Conservation (phyloP, 2,888 invertebrate genomes). For the Nematopogon swammerdamellus region DNA sequence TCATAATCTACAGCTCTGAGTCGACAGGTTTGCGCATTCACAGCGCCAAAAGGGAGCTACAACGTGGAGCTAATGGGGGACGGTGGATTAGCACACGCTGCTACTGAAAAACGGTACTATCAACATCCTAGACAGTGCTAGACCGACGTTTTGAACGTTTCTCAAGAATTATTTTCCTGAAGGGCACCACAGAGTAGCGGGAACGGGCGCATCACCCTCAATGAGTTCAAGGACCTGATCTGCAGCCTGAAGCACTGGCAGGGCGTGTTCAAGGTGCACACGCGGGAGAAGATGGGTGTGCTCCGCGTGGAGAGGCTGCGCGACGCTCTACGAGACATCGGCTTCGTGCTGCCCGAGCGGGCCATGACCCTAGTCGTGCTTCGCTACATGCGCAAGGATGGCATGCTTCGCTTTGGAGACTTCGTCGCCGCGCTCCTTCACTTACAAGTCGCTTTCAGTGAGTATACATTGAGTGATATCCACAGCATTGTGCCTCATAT, state of each 20-base stretch:
- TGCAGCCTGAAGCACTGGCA: slow-evolving; percentile 91
- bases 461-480: slow-evolving; percentile 21
- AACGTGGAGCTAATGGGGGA: too few relatives aligned
- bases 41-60: too few relatives aligned
- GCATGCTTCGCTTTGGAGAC: slow-evolving; percentile 86
- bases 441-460: slow-evolving; percentile 85
- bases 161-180: slow-evolving; percentile 16
- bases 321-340: slow-evolving; percentile 82
- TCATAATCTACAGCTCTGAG: too few relatives aligned
- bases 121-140: too few relatives aligned
- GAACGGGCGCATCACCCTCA: slow-evolving; percentile 76
- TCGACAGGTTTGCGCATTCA: too few relatives aligned
- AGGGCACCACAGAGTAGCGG: slow-evolving; percentile 58
- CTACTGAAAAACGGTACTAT: too few relatives aligned
- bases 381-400: slow-evolving; percentile 89
- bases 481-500: not conserved
- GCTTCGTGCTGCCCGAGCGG: slow-evolving; percentile 82
- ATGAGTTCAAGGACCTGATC: slow-evolving; percentile 88
- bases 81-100: too few relatives aligned
- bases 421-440: slow-evolving; percentile 89
- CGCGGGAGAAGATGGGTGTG: slow-evolving; percentile 88
- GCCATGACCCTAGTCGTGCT: slow-evolving; percentile 79
- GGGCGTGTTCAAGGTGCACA: slow-evolving; percentile 83
- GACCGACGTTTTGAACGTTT: too few relatives aligned
- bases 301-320: slow-evolving; percentile 80